These are phyloP conservation scores for Isoperla grammatica DNA, from an alignment of 2,888 invertebrate species.

Conservation along the genomic window DNA sequence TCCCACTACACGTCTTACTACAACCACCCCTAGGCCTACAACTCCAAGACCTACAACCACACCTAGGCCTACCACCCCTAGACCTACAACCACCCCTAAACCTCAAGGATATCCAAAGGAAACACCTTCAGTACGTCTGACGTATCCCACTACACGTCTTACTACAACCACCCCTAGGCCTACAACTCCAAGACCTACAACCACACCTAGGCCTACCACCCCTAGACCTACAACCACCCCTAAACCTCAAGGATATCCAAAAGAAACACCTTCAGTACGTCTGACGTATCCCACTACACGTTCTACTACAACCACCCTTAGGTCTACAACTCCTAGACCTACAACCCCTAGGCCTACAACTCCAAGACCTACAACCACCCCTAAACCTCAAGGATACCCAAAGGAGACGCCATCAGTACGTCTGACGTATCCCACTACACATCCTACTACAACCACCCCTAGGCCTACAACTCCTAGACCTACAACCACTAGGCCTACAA, in stretches of 20 bases:
- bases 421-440: slow-evolving; percentile 21
- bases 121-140: slow-evolving; percentile 1
- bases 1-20: background rate
- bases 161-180: background rate
- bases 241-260: slow-evolving; percentile 5
- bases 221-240: background rate
- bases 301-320: background rate
- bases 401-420: background rate
- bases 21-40: background rate
- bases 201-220: background rate
- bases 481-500: too few relatives aligned
- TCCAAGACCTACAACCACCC: background rate
- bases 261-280: background rate
- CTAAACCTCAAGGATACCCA: slow-evolving; percentile 1
- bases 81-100: background rate
- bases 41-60: slow-evolving; percentile 1
- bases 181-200: background rate
- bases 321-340: background rate
- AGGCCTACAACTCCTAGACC: slow-evolving; percentile 1
- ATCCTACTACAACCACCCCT: slow-evolving; percentile 27
- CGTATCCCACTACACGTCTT: background rate
- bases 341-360: background rate
- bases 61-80: background rate
- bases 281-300: slow-evolving; percentile 14
- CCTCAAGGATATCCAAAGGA: background rate